Evolutionary conservation across 2,113 vertebrate species (phyloP), one percentile per base, ranked within the genome.

Genomic region (Cariama cristata): DNA sequence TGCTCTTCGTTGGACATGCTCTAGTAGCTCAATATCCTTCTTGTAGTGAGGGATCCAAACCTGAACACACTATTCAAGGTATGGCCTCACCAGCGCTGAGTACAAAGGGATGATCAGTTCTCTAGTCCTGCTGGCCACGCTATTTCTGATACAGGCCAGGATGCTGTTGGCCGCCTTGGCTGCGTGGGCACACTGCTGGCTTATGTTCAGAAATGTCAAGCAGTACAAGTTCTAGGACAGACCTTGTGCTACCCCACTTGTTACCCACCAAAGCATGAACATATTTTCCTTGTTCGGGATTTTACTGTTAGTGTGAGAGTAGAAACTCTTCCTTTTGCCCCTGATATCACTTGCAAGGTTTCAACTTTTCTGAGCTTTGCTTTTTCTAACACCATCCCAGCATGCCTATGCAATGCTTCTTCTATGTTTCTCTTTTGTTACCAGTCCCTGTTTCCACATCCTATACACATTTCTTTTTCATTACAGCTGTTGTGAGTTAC

Each of bases 171-270:
- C 38, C 8, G 38, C 38, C 38, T 38, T 38, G 38, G 38, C 38
- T 38, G 38, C 38, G 8, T 38, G 38, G 38, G 38, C 38, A 38
- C 38, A 38, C 38, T 38, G 38, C 38, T 38, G 38, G 38, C 38
- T 38, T 38, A 8, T 38, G 38, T 38, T 38, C 38, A 38, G 38
- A 38, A n/a, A 56, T 28, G 9, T 24, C 32, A 74, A 60, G 27
- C 7, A 27, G 14, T 40, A 9, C 7, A 49, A n/a, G 21, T 79
- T 16, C 26, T 30, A 42, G 26, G 12, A 64, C 14, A 66, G 12
- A 16, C 5, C 6, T 18, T 58, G 24, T 53, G 23, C 18, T 42
- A 40, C 8, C 14, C 4, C 0, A 4, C 8, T 72, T 35, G 2
- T 44, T 49, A 60, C 8, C 9, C 14, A 60, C 9, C 6, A 38